Conservation (phyloP, 2,888 invertebrate species). For the Latrodectus hesperus region DNA sequence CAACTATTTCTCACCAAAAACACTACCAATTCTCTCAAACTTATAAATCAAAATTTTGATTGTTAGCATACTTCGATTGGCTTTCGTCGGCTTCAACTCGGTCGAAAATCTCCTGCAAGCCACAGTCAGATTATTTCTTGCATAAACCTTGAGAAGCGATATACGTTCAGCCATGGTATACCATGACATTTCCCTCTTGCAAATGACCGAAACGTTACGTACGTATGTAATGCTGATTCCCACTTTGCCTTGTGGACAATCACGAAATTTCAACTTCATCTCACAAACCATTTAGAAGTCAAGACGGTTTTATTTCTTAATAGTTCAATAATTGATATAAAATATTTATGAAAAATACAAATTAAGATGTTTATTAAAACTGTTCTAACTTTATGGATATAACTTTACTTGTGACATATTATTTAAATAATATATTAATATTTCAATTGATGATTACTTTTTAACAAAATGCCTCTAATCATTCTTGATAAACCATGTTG, state of each 20-base stretch:
- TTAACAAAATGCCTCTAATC: too few species aligned
- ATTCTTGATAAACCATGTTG: too few species aligned
- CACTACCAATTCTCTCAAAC: not conserved
- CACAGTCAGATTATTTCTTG: not conserved
- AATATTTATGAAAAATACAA: not conserved
- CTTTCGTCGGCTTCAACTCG: not conserved
- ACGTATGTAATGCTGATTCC: not conserved
- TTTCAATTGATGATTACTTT: too few species aligned
- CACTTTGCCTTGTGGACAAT: not conserved
- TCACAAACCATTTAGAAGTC: not conserved
- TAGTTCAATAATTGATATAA: not conserved
- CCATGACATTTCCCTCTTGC: not conserved
- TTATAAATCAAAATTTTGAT: not conserved
- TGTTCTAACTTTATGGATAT: not conserved
- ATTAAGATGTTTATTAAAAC: not conserved
- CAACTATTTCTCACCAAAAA: not conserved
- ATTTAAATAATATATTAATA: too few species aligned
- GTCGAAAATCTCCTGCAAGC: not conserved
- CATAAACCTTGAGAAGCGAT: not conserved
- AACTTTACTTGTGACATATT: too few species aligned
- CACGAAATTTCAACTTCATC: not conserved
- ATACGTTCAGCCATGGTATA: not conserved
- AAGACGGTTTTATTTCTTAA: slow-evolving; percentile 10
- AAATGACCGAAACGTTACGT: not conserved
- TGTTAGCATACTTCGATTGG: not conserved